phyloP scores from a whole-genome alignment of 2,113 vertebrate species.

The Electrona antarctica region DNA sequence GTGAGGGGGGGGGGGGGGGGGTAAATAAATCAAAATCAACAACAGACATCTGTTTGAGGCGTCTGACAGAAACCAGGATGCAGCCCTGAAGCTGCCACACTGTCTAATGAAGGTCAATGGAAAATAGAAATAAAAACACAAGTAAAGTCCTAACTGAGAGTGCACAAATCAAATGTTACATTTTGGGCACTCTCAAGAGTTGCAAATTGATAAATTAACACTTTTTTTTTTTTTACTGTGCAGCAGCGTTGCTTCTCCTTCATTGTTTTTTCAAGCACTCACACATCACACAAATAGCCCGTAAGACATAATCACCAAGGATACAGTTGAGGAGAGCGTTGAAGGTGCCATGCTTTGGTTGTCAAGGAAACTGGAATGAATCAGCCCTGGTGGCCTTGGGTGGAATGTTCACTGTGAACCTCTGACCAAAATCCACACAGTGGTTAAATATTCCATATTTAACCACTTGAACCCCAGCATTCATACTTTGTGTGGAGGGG shows the following conservation, averaged over 20 bases:
- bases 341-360: conserved; percentile 57
- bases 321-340: conserved; percentile 51
- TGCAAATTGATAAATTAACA: too few species aligned
- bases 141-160: too few species aligned
- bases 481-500: too few species aligned
- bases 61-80: conserved; percentile 52
- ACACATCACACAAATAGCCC: conserved; percentile 56
- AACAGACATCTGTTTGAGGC: conserved; percentile 63
- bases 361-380: conserved; percentile 66
- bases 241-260: background rate
- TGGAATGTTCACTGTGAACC: conserved; percentile 21
- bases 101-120: conserved; percentile 38
- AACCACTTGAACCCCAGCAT: background rate
- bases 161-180: too few species aligned
- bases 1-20: conserved; percentile 28
- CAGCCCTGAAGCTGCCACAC: conserved; percentile 34
- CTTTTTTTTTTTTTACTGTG: too few species aligned
- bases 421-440: conserved; percentile 19
- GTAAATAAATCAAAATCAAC: conserved; percentile 67
- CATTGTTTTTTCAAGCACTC: conserved; percentile 36
- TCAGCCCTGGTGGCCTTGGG: conserved; percentile 28
- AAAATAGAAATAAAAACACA: conserved; percentile 12
- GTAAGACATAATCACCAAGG: conserved; percentile 47
- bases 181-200: too few species aligned
- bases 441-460: too few species aligned